Base-by-base conservation (phyloP, 1,140 invertebrate genomes). In the Nasonia giraulti region DNA sequence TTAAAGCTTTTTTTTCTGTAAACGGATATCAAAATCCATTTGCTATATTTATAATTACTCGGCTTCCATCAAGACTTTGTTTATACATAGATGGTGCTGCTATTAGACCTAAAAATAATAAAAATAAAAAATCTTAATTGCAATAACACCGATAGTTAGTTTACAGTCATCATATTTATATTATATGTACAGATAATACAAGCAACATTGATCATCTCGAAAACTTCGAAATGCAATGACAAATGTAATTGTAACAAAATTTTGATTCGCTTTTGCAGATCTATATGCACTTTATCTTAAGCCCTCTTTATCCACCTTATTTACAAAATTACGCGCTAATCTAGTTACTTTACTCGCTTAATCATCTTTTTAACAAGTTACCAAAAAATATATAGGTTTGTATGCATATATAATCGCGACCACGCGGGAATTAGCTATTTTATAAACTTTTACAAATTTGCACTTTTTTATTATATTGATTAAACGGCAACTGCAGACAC, bases 341-440 rank as follows among this genome's bases (percentile, higher is more conserved):
- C 23, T 10, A 11, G 27, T 37, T 80, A 68, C 20, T 27, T 44
- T 71, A 40, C 68, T 17, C 37, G 40, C 40, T 84, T 84, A 79
- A 85, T 87, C 74, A 83, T 79, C 86, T 79, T 87, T 82, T 87
- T 89, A 90, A 90, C 87, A 89, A 89, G 84, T 89, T 90, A 89
- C 89, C 87, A 91, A 89, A 91, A 91, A 91, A 91, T 90, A 88
- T 89, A 87, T 86, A 79, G 74, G 71, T 85, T 77, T 86, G 82
- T 86, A 85, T 81, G 83, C 80, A 86, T 85, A 82, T 86, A 83
- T 87, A 83, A 86, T 85, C 78, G 55, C 33, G 75, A 73, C 68
- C 40, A 37, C 10, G 37, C 74, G 55, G 69, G 76, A 40, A 44
- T 75, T 85, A 69, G 23, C 3, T 47, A 69, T 80, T 84, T 84